These are phyloP conservation scores for Anodontia alba DNA, from an alignment of 2,888 invertebrate species.

Conservation along the genomic window DNA sequence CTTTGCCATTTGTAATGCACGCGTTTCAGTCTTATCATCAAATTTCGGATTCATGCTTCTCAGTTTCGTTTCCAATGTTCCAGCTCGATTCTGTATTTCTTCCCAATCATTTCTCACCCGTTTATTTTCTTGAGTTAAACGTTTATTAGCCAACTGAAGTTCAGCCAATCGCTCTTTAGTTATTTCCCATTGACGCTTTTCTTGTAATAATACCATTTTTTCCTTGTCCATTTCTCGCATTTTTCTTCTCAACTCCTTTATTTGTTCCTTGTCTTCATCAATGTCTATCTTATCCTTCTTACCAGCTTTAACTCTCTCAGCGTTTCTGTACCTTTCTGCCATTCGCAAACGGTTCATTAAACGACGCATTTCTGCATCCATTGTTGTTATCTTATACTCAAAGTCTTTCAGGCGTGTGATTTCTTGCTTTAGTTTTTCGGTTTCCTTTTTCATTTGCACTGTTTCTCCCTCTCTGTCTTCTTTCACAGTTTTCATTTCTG, in stretches of 20 bases:
- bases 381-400: slow-evolving; percentile 54
- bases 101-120: slow-evolving; percentile 52
- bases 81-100: slow-evolving; percentile 42
- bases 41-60: slow-evolving; percentile 41
- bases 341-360: slow-evolving; percentile 52
- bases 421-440: slow-evolving; percentile 43
- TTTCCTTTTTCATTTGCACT: slow-evolving; percentile 53
- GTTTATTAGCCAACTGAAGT: slow-evolving; percentile 39
- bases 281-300: slow-evolving; percentile 8
- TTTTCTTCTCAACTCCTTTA: slow-evolving; percentile 42
- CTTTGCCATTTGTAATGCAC: slow-evolving; percentile 31
- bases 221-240: slow-evolving; percentile 48
- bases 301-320: slow-evolving; percentile 6
- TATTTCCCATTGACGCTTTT: slow-evolving; percentile 58
- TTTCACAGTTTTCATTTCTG: slow-evolving; percentile 55
- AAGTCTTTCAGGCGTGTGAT: slow-evolving; percentile 52
- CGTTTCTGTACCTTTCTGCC: slow-evolving; percentile 41
- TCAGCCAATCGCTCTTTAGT: slow-evolving; percentile 49
- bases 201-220: slow-evolving; percentile 54
- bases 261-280: slow-evolving; percentile 32
- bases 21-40: slow-evolving; percentile 21
- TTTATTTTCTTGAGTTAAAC: slow-evolving; percentile 53
- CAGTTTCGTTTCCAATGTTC: slow-evolving; percentile 45
- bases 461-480: slow-evolving; percentile 45
- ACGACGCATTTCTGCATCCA: slow-evolving; percentile 55